Evolutionary conservation across 2,113 vertebrate species (phyloP), one percentile per base, ranked within the genome.

Genomic region (Pagrus major): DNA sequence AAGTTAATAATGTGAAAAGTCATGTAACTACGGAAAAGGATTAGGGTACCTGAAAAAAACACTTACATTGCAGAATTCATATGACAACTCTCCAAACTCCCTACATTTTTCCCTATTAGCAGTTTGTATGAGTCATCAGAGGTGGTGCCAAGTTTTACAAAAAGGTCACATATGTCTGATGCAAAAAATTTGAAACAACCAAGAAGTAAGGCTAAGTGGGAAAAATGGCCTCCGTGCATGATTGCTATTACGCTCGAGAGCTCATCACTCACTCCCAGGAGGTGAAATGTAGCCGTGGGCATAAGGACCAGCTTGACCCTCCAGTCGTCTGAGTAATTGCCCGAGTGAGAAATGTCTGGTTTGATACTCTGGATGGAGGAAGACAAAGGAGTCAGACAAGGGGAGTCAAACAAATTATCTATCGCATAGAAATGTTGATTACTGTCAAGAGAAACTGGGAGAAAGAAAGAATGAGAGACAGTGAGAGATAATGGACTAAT

Each of bases 401-500:
- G n/a, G 64, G 37, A 31, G 66, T 35, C 59, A 27, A 42, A 71
- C 51, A 64, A 72, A 65, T 65, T 16, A 65, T 73, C 52, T 58
- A 55, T 63, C 15, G 20, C 33, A 55, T 55, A 29, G 71, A 78
- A 77, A 66, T 56, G 63, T 15, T 55, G 71, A 80, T 67, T 49
- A 35, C 52, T 67, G 31, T 71, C 31, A 42, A 55, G 49, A 64
- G 71, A 74, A 65, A 63, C 15, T 18, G 8, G 31, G 74, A 73
- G 61, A 39, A 33, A 42, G 33, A 72, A 12, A 41, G 27, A 63
- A 59, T 23, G 54, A 77, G 71, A 89, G 67, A 68, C 51, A 21
- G n/a, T n/a, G 33, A 37, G 60, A 80, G 77, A 79, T 85, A 47
- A 70, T 75, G 54, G 67, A 63, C 76, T 90, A 89, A 91, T 91